Conservation (phyloP, 1,140 invertebrate genomes). For the Bombyx mori region DNA sequence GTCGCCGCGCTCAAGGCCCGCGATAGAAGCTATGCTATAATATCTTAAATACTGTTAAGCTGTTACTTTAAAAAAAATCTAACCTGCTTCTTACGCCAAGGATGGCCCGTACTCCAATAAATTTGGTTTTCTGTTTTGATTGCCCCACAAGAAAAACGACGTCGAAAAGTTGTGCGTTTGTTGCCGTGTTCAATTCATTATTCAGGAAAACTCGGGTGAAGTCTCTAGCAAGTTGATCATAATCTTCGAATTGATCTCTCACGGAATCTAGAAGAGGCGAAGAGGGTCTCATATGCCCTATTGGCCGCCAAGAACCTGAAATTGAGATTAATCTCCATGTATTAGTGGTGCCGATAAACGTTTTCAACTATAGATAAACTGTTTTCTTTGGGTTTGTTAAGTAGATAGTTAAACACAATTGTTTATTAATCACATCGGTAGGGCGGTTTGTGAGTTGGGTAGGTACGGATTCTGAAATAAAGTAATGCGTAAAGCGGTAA, state of each 20-base stretch:
- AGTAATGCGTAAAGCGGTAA: too few relatives aligned
- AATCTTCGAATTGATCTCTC: constrained; percentile 92
- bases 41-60: too few relatives aligned
- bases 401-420: too few relatives aligned
- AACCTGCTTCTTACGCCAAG: constrained; percentile 90
- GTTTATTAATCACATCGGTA: too few relatives aligned
- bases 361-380: too few relatives aligned
- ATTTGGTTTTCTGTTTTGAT: constrained; percentile 89
- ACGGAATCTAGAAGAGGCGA: constrained; percentile 93
- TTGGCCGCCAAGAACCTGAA: constrained; percentile 91
- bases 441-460: too few relatives aligned
- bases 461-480: too few relatives aligned
- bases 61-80: constrained; percentile 11
- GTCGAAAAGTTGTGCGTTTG: constrained; percentile 88
- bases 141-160: constrained; percentile 93
- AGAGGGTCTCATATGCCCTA: constrained; percentile 94
- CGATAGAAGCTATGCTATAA: too few relatives aligned
- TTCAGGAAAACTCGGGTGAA: constrained; percentile 92
- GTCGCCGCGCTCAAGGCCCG: too few relatives aligned
- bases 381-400: too few relatives aligned
- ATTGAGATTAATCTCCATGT: not conserved
- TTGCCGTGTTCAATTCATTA: constrained; percentile 77
- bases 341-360: too few relatives aligned
- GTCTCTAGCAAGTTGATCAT: constrained; percentile 93
- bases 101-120: constrained; percentile 92